phyloP scores from a whole-genome alignment of 2,113 vertebrate species.

The Oryctolagus cuniculus region mOryCun1.1 NC_091435.1:4011001-4011500 shows the following conservation, averaged over 20 bases:
- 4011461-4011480: slow-evolving; percentile 82
- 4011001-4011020: too few species aligned
- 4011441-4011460: slow-evolving; percentile 98
- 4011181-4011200: neutral
- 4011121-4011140: fast-evolving
- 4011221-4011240: neutral
- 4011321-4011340: fast-evolving
- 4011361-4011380: slow-evolving; percentile 92
- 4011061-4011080: neutral
- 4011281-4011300: fast-evolving
- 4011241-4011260: neutral
- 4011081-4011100: neutral
- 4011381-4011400: slow-evolving; percentile 95
- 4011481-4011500: neutral
- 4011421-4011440: slow-evolving; percentile 98
- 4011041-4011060: too few species aligned
- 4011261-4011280: fast-evolving
- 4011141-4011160: neutral
- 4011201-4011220: neutral
- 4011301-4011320: fast-evolving
- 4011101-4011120: neutral
- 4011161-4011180: neutral
- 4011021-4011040: too few species aligned
- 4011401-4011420: slow-evolving; percentile 95
- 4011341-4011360: slow-evolving; percentile 88